Percentiles rank a stretch among this genome's conserved stretches.
These are phyloP conservation scores for Trichogramma dendrolimi DNA, from an alignment of 2,888 invertebrate species.

Conservation along the genomic window DNA sequence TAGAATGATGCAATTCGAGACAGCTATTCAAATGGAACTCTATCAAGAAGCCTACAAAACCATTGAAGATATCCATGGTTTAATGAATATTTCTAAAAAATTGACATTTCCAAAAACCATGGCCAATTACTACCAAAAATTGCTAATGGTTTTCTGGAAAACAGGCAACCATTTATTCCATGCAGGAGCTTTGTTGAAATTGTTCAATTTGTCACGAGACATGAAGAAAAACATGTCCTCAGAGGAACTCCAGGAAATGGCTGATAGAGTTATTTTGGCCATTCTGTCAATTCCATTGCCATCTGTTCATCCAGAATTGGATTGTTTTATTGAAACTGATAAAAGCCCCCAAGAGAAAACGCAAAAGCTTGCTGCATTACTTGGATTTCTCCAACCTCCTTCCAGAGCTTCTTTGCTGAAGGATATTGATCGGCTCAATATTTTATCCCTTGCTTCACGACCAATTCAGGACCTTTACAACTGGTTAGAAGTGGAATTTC, in stretches of 20 bases:
- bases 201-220: constrained; percentile 90
- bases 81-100: constrained; percentile 96
- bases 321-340: constrained; percentile 96
- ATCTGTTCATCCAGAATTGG: constrained; percentile 92
- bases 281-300: constrained; percentile 93
- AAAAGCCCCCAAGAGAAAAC: constrained; percentile 95
- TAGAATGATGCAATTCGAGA: constrained; percentile 89
- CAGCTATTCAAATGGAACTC: constrained; percentile 97
- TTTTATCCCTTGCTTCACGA: constrained; percentile 79
- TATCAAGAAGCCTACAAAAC: constrained; percentile 99
- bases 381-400: constrained; percentile 86
- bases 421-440: constrained; percentile 82
- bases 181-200: constrained; percentile 90
- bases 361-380: constrained; percentile 80
- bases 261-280: constrained; percentile 89
- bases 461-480: constrained; percentile 85
- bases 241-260: constrained; percentile 92
- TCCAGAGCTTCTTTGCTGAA: constrained; percentile 81
- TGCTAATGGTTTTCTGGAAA: constrained; percentile 98
- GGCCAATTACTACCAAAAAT: constrained; percentile 97
- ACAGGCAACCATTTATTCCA: constrained; percentile 97
- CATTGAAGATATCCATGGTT: constrained; percentile 94
- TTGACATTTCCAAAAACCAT: constrained; percentile 94
- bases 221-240: constrained; percentile 94
- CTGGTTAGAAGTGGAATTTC: constrained; percentile 94